A percentile compares a stretch with the other conserved stretches of the same genome.
Conservation (phyloP, 2,797 vertebrate species). For the Cuniculus paca region DNA sequence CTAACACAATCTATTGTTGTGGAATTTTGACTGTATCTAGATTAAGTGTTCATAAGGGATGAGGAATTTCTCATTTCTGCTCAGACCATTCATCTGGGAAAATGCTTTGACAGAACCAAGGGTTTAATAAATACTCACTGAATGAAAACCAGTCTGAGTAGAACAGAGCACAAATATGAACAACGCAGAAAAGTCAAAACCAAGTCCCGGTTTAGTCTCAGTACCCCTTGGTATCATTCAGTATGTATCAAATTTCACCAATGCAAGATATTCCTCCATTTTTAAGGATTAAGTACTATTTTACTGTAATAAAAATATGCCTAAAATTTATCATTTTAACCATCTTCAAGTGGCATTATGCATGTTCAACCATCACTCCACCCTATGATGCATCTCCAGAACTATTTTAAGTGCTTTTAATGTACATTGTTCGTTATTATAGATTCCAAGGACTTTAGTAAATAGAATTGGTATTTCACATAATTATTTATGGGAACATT, state of each 20-base stretch:
- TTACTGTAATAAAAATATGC: not conserved
- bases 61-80: not conserved
- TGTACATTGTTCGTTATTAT: not conserved
- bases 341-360: not conserved
- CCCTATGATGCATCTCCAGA: not conserved
- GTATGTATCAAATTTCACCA: not conserved
- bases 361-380: not conserved
- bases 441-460: not conserved
- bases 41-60: not conserved
- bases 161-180: not conserved
- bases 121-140: not conserved
- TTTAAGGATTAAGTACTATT: not conserved
- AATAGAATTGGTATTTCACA: not conserved
- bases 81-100: not conserved
- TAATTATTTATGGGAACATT: not conserved
- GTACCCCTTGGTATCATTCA: not conserved
- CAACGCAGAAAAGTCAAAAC: not conserved
- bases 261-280: not conserved
- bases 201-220: not conserved
- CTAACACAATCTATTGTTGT: not conserved
- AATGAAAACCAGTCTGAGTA: not conserved
- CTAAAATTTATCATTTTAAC: not conserved
- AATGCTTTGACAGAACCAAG: not conserved
- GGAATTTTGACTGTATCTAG: not conserved
- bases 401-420: not conserved